Percentiles rank a stretch among this genome's conserved stretches.
Conservation (phyloP, 2,888 invertebrate genomes). For the Globia sparganii region DNA sequence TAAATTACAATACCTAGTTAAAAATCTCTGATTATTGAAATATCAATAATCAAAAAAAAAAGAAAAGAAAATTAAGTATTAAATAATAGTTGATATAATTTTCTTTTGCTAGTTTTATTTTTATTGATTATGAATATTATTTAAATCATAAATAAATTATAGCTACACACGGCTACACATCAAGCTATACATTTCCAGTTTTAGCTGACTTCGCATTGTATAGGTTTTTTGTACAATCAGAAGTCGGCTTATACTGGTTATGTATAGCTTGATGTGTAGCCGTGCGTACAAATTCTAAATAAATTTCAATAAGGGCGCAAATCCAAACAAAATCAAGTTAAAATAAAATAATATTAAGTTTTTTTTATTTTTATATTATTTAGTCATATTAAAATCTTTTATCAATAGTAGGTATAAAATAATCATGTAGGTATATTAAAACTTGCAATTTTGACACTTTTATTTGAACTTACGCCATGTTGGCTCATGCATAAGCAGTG, state of each 20-base stretch:
- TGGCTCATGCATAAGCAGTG: slow-evolving; percentile 19
- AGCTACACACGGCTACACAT: too few relatives aligned
- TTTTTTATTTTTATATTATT: not conserved
- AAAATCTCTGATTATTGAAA: not conserved
- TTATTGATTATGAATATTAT: not conserved
- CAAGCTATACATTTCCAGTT: too few relatives aligned
- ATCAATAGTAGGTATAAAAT: too few relatives aligned
- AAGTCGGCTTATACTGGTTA: too few relatives aligned
- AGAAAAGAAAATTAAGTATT: too few relatives aligned
- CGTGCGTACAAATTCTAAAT: too few relatives aligned
- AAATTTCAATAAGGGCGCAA: not conserved
- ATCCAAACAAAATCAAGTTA: not conserved
- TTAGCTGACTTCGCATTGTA: too few relatives aligned
- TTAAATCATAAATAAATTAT: not conserved
- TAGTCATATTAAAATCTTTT: not conserved
- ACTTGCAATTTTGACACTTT: not conserved
- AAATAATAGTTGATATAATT: too few relatives aligned
- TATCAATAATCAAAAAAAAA: too few relatives aligned
- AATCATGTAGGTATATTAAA: too few relatives aligned
- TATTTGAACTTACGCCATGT: slow-evolving; percentile 31
- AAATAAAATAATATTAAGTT: not conserved
- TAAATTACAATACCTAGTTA: not conserved
- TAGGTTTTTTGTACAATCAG: too few relatives aligned
- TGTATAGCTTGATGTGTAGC: too few relatives aligned
- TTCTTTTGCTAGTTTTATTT: not conserved